These are phyloP conservation scores for Urocitellus parryii DNA, from an alignment of 2,113 vertebrate genomes.

Conservation along the genomic window DNA sequence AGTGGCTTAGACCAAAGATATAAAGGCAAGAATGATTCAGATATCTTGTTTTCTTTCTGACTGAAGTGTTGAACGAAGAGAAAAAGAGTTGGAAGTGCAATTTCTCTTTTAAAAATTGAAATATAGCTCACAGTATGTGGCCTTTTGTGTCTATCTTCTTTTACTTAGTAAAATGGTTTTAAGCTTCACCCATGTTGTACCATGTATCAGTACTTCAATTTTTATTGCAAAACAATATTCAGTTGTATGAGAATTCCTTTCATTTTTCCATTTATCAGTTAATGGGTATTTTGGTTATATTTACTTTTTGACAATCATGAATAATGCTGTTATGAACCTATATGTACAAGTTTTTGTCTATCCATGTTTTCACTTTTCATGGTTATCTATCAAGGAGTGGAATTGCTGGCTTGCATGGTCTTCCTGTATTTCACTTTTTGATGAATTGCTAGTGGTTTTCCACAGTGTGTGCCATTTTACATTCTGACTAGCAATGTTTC, in stretches of 20 bases:
- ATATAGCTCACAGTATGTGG: neutral
- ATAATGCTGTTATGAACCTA: neutral
- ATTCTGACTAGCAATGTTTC: neutral
- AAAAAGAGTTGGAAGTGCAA: neutral
- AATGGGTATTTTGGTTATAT: neutral
- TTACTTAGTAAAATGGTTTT: neutral
- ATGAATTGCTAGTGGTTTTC: neutral
- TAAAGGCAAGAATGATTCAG: neutral
- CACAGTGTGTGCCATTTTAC: neutral
- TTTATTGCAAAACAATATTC: neutral
- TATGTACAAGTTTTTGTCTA: neutral
- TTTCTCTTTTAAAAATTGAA: neutral
- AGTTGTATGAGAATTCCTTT: neutral
- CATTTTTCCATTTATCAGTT: neutral
- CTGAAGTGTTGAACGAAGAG: slow-evolving; percentile 6
- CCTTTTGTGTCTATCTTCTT: neutral
- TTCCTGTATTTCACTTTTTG: neutral
- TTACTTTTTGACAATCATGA: neutral
- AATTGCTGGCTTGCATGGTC: neutral
- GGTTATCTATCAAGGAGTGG: neutral
- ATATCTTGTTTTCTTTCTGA: neutral
- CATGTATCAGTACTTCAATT: neutral
- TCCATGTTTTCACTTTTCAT: neutral
- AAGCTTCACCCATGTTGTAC: neutral
- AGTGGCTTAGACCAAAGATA: neutral